Conservation (phyloP, 2,888 invertebrate genomes). For the Cephus pygmeus region DNA sequence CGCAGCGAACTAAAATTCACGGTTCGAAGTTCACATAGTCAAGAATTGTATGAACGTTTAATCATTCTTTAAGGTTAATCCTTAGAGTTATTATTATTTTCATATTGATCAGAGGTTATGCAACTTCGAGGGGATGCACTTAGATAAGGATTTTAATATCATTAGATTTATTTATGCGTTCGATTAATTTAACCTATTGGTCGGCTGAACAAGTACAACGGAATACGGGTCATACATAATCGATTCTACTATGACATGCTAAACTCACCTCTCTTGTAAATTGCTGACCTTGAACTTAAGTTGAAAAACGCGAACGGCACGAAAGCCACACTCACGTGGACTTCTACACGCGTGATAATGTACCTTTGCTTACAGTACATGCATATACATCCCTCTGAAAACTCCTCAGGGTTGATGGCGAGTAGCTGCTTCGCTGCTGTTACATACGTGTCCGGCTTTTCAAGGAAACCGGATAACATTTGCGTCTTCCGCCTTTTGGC, state of each 20-base stretch:
- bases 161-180: background rate
- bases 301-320: slow-evolving; percentile 35
- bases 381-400: background rate
- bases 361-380: background rate
- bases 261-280: background rate
- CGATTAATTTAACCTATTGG: background rate
- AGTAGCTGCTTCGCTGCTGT: background rate
- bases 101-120: background rate
- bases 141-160: background rate
- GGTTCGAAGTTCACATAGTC: background rate
- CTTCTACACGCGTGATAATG: background rate
- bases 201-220: slow-evolving; percentile 23
- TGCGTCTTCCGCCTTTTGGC: background rate
- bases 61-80: background rate
- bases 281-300: slow-evolving; percentile 40
- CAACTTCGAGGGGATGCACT: background rate
- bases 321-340: slow-evolving; percentile 16
- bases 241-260: slow-evolving; percentile 49
- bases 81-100: background rate
- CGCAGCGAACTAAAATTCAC: background rate
- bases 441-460: background rate
- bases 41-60: background rate
- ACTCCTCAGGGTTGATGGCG: background rate
- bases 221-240: slow-evolving; percentile 53
- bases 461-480: background rate